Percentiles rank a stretch among this genome's conserved stretches.
These are phyloP conservation scores for Dicentrarchus labrax DNA, from an alignment of 2,113 vertebrate species.

Conservation along the genomic window DNA sequence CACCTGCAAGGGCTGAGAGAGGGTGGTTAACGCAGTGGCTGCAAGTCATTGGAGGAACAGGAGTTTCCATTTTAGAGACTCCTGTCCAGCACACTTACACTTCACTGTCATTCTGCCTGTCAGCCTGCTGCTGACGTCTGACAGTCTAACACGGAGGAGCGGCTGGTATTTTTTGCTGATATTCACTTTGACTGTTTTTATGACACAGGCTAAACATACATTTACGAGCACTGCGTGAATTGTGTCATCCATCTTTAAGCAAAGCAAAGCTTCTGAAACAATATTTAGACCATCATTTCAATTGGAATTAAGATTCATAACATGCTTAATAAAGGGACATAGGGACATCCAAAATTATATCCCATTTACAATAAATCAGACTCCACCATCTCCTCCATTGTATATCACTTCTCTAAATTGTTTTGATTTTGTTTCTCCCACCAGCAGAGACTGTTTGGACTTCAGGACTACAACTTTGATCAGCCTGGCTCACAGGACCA, in stretches of 20 bases:
- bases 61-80: conserved; percentile 25
- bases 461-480: no score
- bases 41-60: neutral
- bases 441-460: no score
- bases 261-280: neutral
- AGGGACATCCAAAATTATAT: no score
- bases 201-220: neutral
- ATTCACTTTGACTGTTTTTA: conserved; percentile 1
- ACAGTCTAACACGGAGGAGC: neutral
- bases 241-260: neutral
- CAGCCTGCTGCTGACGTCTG: conserved; percentile 11
- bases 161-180: neutral
- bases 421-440: no score
- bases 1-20: conserved; percentile 1
- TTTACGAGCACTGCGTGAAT: no score
- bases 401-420: no score
- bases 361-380: no score
- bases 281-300: neutral
- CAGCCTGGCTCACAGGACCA: no score
- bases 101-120: conserved; percentile 26
- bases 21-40: neutral
- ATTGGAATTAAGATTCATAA: no score
- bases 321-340: no score
- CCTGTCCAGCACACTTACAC: conserved; percentile 20
- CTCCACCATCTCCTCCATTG: no score